Evolutionary conservation across 2,888 invertebrate species (phyloP).

Genomic region (Drosophila infuscata): DNA sequence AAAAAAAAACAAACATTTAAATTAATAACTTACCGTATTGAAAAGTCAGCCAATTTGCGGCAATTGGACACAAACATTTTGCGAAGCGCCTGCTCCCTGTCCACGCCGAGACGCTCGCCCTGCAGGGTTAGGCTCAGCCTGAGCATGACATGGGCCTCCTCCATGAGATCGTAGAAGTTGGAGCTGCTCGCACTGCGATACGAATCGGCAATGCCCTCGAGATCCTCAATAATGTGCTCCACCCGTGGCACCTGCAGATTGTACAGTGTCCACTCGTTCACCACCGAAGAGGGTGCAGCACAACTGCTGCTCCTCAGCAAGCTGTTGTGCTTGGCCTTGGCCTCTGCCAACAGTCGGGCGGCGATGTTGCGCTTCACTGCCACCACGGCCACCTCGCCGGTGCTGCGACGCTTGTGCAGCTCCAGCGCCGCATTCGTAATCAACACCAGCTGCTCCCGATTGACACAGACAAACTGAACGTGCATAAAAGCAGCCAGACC

Average conservation of each 20-base stretch:
- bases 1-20: neutral
- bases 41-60: slow-evolving; percentile 83
- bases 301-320: slow-evolving; percentile 66
- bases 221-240: slow-evolving; percentile 89
- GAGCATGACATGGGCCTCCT: slow-evolving; percentile 90
- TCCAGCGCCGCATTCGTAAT: slow-evolving; percentile 81
- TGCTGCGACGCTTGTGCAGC: slow-evolving; percentile 59
- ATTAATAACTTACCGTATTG: slow-evolving; percentile 75
- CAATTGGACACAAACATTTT: slow-evolving; percentile 82
- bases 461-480: slow-evolving; percentile 83
- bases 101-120: slow-evolving; percentile 68
- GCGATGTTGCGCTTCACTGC: slow-evolving; percentile 80
- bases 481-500: slow-evolving; percentile 83
- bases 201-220: slow-evolving; percentile 88
- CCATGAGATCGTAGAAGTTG: slow-evolving; percentile 90
- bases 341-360: slow-evolving; percentile 78
- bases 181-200: slow-evolving; percentile 88
- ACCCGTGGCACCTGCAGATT: slow-evolving; percentile 88
- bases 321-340: slow-evolving; percentile 82
- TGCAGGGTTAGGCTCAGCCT: slow-evolving; percentile 83
- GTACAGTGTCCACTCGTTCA: slow-evolving; percentile 89
- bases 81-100: slow-evolving; percentile 73
- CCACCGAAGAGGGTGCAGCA: slow-evolving; percentile 58
- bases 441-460: slow-evolving; percentile 80
- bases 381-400: slow-evolving; percentile 54